Conservation (phyloP, 2,113 vertebrate genomes). For the Uria aalge region DNA sequence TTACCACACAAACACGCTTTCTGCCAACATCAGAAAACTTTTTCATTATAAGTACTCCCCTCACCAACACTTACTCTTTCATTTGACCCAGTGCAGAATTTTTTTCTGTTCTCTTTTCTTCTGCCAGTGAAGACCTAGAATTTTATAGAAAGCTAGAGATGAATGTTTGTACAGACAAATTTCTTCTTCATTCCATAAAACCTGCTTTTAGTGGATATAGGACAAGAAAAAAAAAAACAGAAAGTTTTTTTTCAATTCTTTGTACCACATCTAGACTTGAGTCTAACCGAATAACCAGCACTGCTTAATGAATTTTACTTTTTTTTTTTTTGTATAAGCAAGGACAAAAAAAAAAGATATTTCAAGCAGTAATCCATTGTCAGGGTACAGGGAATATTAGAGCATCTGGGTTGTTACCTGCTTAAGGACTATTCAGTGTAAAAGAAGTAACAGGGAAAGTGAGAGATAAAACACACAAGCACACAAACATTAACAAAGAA, state of each 20-base stretch:
- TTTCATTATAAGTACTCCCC: not conserved
- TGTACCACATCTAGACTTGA: not conserved
- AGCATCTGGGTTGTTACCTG: not conserved
- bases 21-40: not conserved
- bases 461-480: not conserved
- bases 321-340: not conserved
- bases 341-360: not conserved
- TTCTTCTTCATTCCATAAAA: not conserved
- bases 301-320: not conserved
- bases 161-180: not conserved
- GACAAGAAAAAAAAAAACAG: not conserved
- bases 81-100: constrained; percentile 61
- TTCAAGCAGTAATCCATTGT: not conserved
- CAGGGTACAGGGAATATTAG: rapidly evolving
- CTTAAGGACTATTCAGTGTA: not conserved
- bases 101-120: constrained; percentile 79
- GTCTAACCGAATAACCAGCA: not conserved
- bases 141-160: not conserved
- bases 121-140: constrained; percentile 80
- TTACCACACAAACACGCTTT: not conserved
- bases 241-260: not conserved
- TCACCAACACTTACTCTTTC: constrained; percentile 77
- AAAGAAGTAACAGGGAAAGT: not conserved
- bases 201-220: not conserved
- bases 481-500: not conserved